Base-by-base conservation (phyloP, 2,113 vertebrate genomes). In the Melanocharis versteri region DNA sequence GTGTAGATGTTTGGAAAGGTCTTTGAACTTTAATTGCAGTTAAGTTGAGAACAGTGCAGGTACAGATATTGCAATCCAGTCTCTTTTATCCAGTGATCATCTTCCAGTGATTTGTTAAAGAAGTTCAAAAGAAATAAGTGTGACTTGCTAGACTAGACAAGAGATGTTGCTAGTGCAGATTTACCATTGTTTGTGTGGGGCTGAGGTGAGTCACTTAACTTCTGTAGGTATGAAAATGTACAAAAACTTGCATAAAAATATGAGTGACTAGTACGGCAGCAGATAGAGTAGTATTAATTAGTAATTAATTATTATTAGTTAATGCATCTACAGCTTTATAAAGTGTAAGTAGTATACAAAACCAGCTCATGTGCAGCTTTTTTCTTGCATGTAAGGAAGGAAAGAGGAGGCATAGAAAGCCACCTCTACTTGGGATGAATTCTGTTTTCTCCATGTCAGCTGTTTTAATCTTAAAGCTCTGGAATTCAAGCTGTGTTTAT, bases 401-500 rank as follows among this genome's bases (percentile, higher is more conserved):
- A n/a, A n/a, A n/a, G n/a, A n/a, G 53, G 56, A 60, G 13, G 6
- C 33, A 35, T 13, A 54, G 28, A 89, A 92, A 83, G 9, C 40
- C 21, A 22, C n/a, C 11, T 61, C 40, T 53, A 2, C 15, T 31
- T 78, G 28, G 48, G 27, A 35, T 69, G 21, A 83, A 48, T 80
- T 90, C 37, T 65, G 11, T 90, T 93, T 88, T 69, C 22, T 77
- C 45, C 3, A 2, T 26, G 39, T 56, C 82, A 91, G 48, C 13
- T 6, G 30, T 71, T 93, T 94, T 80, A 68, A 69, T 77, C 51
- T 76, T 61, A 45, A 64, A 58, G 39, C 20, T 18, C 44, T 82
- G 77, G 27, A 91, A 78, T 71, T 91, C 91, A 87, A 40, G n/a
- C 56, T 96, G 72, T 84, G 69, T 79, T 91, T 87, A 40, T 75